Evolutionary conservation across 2,797 vertebrate genomes (phyloP).

Genomic region (Labeo calbasu): DNA sequence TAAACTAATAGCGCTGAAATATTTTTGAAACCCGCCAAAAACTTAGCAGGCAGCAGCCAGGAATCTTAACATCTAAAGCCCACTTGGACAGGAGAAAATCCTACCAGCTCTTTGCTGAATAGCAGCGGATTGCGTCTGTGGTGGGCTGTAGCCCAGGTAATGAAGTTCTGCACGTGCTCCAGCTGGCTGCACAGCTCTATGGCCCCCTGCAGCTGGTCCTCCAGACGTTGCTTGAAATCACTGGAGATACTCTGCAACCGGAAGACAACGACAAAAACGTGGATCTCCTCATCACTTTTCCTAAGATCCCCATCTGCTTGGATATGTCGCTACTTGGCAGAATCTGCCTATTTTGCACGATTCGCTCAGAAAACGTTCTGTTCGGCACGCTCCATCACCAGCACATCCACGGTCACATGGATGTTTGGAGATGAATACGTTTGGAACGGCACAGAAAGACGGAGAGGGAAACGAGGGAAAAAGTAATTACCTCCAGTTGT

Average conservation of each 20-base stretch:
- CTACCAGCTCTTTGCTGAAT: slow-evolving; percentile 97
- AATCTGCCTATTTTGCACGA: slow-evolving; percentile 61
- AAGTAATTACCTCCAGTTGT: slow-evolving; percentile 93
- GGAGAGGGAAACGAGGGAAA: slow-evolving; percentile 62
- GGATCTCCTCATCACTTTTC: slow-evolving; percentile 41
- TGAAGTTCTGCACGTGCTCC: slow-evolving; percentile 95
- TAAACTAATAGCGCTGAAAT: background rate
- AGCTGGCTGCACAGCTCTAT: slow-evolving; percentile 91
- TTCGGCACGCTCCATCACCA: slow-evolving; percentile 57
- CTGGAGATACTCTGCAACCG: slow-evolving; percentile 86
- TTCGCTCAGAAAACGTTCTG: slow-evolving; percentile 62
- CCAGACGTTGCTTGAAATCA: slow-evolving; percentile 89
- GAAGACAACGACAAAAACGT: slow-evolving; percentile 25
- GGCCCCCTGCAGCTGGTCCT: slow-evolving; percentile 91
- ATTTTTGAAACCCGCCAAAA: slow-evolving; percentile 32
- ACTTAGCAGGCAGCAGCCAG: background rate
- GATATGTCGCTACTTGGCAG: slow-evolving; percentile 64
- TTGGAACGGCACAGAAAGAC: slow-evolving; percentile 51
- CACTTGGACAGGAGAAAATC: slow-evolving; percentile 42
- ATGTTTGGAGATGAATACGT: slow-evolving; percentile 62
- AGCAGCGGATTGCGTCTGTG: slow-evolving; percentile 91
- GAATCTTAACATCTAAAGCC: slow-evolving; percentile 24
- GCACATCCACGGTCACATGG: slow-evolving; percentile 64
- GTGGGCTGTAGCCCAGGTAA: slow-evolving; percentile 92
- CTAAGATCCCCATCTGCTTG: slow-evolving; percentile 59